Conservation (phyloP, 2,797 vertebrate species). For the Cynodonichthys magdalenae region DNA sequence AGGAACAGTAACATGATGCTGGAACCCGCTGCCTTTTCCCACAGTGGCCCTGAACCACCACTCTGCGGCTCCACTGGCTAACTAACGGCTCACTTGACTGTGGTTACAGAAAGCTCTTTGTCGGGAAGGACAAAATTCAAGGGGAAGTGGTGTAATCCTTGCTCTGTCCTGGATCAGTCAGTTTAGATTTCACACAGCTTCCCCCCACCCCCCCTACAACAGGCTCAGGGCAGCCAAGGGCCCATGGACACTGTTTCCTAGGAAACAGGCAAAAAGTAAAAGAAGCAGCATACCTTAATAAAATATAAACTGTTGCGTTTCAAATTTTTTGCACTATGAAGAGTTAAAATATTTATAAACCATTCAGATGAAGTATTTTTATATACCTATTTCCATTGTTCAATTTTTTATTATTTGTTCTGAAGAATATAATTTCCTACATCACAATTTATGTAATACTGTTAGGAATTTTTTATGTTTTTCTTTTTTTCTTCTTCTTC, state of each 20-base stretch:
- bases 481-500: background rate
- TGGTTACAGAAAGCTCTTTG: conserved; percentile 84
- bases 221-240: conserved; percentile 72
- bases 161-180: conserved; percentile 88
- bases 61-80: conserved; percentile 74
- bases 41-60: conserved; percentile 81
- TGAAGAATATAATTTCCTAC: no score
- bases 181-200: conserved; percentile 86
- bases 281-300: conserved; percentile 20
- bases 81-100: conserved; percentile 83
- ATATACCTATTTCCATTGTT: background rate
- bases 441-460: background rate
- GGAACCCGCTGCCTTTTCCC: conserved; percentile 80
- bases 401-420: background rate
- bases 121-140: conserved; percentile 75
- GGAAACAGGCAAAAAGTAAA: conserved; percentile 59
- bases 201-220: conserved; percentile 70
- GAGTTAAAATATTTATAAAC: background rate
- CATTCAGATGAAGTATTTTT: background rate
- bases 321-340: background rate
- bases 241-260: conserved; percentile 72
- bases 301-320: background rate
- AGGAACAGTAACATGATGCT: conserved; percentile 78
- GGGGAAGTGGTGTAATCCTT: conserved; percentile 85
- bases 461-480: background rate